Evolutionary conservation across 2,797 vertebrate genomes (phyloP), one percentile per base, ranked within the genome.

Genomic region (Catamblyrhynchus diadema): DNA sequence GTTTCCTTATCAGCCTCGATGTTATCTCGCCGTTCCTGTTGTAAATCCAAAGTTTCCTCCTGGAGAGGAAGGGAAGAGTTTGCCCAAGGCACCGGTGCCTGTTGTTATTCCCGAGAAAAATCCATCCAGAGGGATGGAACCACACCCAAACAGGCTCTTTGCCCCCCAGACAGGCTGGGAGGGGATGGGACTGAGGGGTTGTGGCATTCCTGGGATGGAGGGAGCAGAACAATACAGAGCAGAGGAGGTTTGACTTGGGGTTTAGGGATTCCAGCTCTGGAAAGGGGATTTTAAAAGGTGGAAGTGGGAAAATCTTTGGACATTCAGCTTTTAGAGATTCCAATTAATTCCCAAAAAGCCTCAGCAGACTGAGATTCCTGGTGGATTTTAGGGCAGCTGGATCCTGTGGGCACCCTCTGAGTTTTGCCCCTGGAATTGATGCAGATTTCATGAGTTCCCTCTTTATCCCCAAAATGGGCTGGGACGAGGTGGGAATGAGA

Each of bases 1-100:
- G 95, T 57, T 93, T 71, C 94, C 93, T 96, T 97, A 97, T 95
- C 94, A 9, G 59, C 69, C 23, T 3, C 27, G 75, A 83, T 95
- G 51, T 87, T 92, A 90, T 92, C 93, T 73, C 47, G 8, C 33
- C 5, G 28, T 85, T 93, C 82, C 84, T 37, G 74, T 48, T 8
- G 50, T 94, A 96, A 96, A 93, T 86, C 12, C 65, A 6, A 91
- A 94, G 65, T 87, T 95, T 91, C 90, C 92, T 81, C 41, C 57
- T 2, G n/a, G 45, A 44, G 47, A 81, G 79, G 78, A 85, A 94
- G 85, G 81, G 66, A 79, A 11, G 66, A n/a, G 65, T 69, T 92
- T 64, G 81, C 88, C 32, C 1, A n/a, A 86, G 83, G 88, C 86
- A 50, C 33, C 12, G 30, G 32, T 5, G 54, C 35, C 47, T 59